Evolutionary conservation across 2,888 invertebrate genomes (phyloP).

Genomic region (Atethmia centrago): DNA sequence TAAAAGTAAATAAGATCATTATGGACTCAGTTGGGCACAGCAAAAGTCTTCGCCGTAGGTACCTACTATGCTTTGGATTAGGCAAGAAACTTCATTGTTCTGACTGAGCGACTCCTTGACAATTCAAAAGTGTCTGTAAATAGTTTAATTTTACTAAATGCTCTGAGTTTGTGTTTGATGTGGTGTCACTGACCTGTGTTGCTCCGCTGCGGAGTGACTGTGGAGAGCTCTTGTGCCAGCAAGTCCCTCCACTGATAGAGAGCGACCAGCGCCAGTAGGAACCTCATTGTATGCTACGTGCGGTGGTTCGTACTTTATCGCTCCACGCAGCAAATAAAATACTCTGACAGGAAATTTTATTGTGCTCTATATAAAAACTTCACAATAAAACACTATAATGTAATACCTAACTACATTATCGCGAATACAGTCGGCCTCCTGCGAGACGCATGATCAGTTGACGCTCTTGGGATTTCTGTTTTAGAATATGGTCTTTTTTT

Average conservation of each 20-base stretch:
- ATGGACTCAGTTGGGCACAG: no score
- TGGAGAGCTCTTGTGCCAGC: neutral
- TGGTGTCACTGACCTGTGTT: slow-evolving; percentile 42
- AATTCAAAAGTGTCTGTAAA: neutral
- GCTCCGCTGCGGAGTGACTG: neutral
- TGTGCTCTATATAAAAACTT: slow-evolving; percentile 22
- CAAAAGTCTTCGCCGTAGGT: no score
- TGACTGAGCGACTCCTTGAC: neutral
- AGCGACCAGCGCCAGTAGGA: neutral
- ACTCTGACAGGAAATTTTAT: slow-evolving; percentile 24
- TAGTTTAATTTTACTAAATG: neutral
- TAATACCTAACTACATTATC: neutral
- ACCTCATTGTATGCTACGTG: neutral
- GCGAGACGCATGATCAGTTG: neutral
- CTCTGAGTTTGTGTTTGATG: neutral
- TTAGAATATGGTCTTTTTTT: no score
- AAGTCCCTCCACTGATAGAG: neutral
- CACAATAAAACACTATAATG: slow-evolving; percentile 22
- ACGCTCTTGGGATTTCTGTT: neutral
- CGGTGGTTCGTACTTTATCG: slow-evolving; percentile 11
- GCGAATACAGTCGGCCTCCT: neutral
- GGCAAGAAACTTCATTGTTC: neutral
- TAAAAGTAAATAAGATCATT: neutral
- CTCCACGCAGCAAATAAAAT: slow-evolving; percentile 3
- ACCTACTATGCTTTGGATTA: neutral